phyloP scores from a whole-genome alignment of 2,888 invertebrate species.

The Noctua janthe region DNA sequence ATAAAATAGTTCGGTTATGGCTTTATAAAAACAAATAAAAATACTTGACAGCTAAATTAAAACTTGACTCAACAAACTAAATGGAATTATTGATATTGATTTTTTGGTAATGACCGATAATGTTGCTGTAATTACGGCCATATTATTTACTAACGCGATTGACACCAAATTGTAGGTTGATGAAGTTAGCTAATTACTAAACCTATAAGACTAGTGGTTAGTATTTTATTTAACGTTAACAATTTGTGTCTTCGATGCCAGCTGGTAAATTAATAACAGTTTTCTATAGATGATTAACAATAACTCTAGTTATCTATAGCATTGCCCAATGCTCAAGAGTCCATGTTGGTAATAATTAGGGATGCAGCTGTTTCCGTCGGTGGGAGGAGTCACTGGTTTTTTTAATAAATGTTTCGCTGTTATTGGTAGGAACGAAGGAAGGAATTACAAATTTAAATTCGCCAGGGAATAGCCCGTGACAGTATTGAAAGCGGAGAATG shows the following conservation, averaged over 20 bases:
- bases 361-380: conserved; percentile 89
- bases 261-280: conserved; percentile 74
- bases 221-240: conserved; percentile 39
- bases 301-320: conserved; percentile 75
- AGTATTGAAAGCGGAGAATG: conserved; percentile 86
- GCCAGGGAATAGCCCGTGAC: conserved; percentile 82
- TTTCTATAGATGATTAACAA: conserved; percentile 73
- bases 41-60: conserved; percentile 59
- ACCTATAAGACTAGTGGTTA: conserved; percentile 21
- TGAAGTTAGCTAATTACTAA: conserved; percentile 25
- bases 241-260: conserved; percentile 66
- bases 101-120: conserved; percentile 41
- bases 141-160: conserved; percentile 30
- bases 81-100: conserved; percentile 39
- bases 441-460: conserved; percentile 90
- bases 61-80: conserved; percentile 26
- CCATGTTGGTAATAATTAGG: conserved; percentile 87
- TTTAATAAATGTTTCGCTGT: conserved; percentile 85
- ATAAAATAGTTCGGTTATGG: conserved; percentile 76
- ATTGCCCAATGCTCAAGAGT: conserved; percentile 81
- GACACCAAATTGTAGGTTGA: conserved; percentile 17
- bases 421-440: conserved; percentile 83
- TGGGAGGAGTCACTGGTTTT: conserved; percentile 84
- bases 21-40: conserved; percentile 76
- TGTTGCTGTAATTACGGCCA: conserved; percentile 32